Conservation (phyloP, 2,888 invertebrate genomes). For the Myopa tessellatipennis region DNA sequence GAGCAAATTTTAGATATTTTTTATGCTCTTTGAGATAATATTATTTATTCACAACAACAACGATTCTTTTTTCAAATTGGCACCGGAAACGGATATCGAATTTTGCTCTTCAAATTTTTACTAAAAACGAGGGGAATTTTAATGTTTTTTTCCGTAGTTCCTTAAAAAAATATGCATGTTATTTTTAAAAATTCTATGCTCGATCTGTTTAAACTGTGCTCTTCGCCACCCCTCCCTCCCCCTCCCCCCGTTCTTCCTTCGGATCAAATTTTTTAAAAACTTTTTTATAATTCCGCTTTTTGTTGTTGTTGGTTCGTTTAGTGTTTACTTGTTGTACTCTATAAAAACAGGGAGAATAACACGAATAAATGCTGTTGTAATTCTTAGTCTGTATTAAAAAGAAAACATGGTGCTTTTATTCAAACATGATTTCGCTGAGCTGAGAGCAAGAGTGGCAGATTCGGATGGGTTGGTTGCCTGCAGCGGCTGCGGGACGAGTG, state of each 20-base stretch:
- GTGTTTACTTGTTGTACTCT: not conserved
- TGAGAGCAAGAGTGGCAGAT: conserved; percentile 28
- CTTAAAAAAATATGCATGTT: not conserved
- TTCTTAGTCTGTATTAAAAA: not conserved
- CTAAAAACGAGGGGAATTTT: no score
- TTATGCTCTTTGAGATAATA: no score
- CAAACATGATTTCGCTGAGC: conserved; percentile 16
- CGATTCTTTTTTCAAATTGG: no score
- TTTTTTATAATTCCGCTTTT: not conserved
- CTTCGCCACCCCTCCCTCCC: no score
- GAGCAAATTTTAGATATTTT: no score
- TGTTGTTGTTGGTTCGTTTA: not conserved
- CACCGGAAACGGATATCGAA: no score
- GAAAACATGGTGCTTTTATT: not conserved
- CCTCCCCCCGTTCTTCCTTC: not conserved
- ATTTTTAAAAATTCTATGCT: not conserved
- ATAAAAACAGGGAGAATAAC: not conserved
- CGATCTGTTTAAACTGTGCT: not conserved
- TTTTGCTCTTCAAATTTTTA: no score
- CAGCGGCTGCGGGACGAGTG: conserved; percentile 18
- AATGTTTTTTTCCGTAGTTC: no score
- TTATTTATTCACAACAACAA: no score
- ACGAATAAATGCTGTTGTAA: not conserved
- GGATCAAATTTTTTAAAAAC: not conserved
- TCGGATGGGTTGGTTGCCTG: conserved; percentile 15